Evolutionary conservation across 2,888 invertebrate species (phyloP).

Genomic region (Siphonodentalium dalli): DNA sequence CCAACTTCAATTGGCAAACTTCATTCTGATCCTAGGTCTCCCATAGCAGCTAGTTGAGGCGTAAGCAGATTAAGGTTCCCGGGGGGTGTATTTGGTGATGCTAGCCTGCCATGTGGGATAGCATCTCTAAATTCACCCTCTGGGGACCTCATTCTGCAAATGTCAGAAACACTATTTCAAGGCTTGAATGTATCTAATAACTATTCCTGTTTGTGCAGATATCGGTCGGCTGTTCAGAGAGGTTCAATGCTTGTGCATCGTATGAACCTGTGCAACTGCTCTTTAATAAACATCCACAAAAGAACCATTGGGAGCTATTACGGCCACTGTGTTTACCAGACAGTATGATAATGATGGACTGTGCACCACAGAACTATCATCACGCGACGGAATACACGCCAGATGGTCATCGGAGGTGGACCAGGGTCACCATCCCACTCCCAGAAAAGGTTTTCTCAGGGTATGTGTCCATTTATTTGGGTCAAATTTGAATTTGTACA

Average conservation of each 20-base stretch:
- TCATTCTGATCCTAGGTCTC: no score
- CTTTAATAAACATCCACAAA: slow-evolving; percentile 60
- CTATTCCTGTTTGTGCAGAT: slow-evolving; percentile 46
- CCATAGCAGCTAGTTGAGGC: no score
- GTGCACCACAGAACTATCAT: slow-evolving; percentile 62
- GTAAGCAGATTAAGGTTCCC: no score
- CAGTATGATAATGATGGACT: slow-evolving; percentile 51
- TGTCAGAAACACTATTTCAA: no score
- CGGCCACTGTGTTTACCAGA: slow-evolving; percentile 61
- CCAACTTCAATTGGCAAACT: no score
- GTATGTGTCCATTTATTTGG: no score
- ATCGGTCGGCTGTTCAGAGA: slow-evolving; percentile 60
- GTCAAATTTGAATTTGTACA: no score
- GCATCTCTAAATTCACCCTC: no score
- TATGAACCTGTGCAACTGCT: slow-evolving; percentile 54
- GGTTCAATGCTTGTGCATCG: slow-evolving; percentile 44
- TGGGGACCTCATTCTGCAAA: no score
- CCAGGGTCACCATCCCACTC: slow-evolving; percentile 59
- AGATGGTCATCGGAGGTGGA: slow-evolving; percentile 58
- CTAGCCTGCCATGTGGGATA: no score
- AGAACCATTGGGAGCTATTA: slow-evolving; percentile 60
- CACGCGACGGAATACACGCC: slow-evolving; percentile 55
- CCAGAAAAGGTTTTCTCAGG: slow-evolving; percentile 62
- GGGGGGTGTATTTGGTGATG: no score
- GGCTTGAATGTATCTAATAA: no score